These are phyloP conservation scores for Drosophila putrida DNA, from an alignment of 2,888 invertebrate species.

Conservation along the genomic window DNA sequence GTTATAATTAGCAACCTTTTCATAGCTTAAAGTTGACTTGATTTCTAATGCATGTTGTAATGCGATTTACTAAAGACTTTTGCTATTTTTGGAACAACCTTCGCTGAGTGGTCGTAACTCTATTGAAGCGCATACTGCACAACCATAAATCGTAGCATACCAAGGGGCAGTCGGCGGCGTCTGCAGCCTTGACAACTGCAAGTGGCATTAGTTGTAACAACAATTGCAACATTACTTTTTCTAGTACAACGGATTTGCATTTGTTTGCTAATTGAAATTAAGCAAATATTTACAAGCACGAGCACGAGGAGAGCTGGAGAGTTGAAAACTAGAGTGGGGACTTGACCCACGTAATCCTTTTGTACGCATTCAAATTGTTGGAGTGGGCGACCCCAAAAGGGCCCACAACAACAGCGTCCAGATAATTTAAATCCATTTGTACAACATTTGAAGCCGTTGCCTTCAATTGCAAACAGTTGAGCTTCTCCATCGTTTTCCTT, in stretches of 20 bases:
- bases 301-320: conserved; percentile 20
- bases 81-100: conserved; percentile 5
- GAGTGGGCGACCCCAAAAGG: conserved; percentile 14
- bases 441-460: conserved; percentile 65
- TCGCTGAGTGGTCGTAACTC: conserved; percentile 28
- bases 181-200: conserved; percentile 79
- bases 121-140: conserved; percentile 40
- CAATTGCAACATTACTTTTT: conserved; percentile 58
- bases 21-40: too few relatives aligned
- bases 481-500: background rate
- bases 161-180: conserved; percentile 43
- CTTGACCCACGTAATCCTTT: conserved; percentile 85
- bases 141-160: conserved; percentile 43
- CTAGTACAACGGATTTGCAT: conserved; percentile 73
- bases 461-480: conserved; percentile 57
- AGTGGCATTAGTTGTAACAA: conserved; percentile 74
- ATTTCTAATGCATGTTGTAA: background rate
- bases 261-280: conserved; percentile 82
- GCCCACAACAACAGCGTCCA: conserved; percentile 35
- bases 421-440: conserved; percentile 83
- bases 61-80: background rate
- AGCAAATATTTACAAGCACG: conserved; percentile 71
- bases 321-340: background rate
- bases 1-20: too few relatives aligned
- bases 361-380: conserved; percentile 74